Evolutionary conservation across 2,888 invertebrate species (phyloP).

Genomic region (Lissocephala sabroskyi): DNA sequence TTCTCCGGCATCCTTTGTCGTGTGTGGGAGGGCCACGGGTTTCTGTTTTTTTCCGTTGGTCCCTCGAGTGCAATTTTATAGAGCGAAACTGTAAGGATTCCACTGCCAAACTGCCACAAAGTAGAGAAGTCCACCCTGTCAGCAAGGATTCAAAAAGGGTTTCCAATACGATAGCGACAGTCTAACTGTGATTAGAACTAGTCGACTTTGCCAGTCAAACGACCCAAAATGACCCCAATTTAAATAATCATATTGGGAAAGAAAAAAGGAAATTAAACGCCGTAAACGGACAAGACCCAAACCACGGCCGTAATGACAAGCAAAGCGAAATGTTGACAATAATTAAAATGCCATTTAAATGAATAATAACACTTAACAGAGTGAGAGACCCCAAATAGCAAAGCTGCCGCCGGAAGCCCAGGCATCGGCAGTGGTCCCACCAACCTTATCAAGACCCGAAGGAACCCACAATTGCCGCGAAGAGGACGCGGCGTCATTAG

Average conservation of each 20-base stretch:
- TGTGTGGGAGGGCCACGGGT: background rate
- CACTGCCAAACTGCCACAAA: constrained; percentile 25
- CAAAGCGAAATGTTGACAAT: constrained; percentile 56
- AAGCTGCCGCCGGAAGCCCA: background rate
- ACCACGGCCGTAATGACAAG: constrained; percentile 20
- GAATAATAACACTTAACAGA: constrained; percentile 42
- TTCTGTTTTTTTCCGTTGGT: constrained; percentile 39
- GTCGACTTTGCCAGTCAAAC: constrained; percentile 10
- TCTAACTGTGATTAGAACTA: constrained; percentile 59
- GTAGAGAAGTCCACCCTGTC: too few relatives aligned
- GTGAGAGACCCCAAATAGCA: constrained; percentile 1
- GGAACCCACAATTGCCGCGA: background rate
- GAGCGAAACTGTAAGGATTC: constrained; percentile 33
- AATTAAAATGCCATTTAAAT: constrained; percentile 64
- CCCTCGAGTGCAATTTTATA: constrained; percentile 57
- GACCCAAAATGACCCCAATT: constrained; percentile 5
- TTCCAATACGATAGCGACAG: constrained; percentile 49
- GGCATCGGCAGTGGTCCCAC: background rate
- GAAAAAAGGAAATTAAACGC: constrained; percentile 1
- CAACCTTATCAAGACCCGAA: too few relatives aligned
- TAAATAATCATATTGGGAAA: constrained; percentile 23
- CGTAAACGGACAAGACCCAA: too few relatives aligned
- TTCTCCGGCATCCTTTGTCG: background rate
- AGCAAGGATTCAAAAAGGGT: too few relatives aligned
- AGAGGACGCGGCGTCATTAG: constrained; percentile 61